Conservation (phyloP, 2,888 invertebrate species). For the Allophyes oxyacanthae region DNA sequence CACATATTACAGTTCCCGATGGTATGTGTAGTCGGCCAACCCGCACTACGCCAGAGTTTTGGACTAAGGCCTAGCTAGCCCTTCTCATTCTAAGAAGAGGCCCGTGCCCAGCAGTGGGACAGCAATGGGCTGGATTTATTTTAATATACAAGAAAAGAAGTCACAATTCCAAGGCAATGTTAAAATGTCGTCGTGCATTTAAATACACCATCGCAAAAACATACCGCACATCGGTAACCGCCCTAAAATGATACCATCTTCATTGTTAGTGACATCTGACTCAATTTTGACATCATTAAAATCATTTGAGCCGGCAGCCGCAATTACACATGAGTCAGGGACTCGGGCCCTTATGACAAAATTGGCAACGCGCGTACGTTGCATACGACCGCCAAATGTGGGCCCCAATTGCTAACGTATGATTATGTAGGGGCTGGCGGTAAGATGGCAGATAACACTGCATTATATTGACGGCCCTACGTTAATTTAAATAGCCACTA, state of each 20-base stretch:
- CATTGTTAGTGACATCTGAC: slow-evolving; percentile 64
- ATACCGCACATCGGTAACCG: slow-evolving; percentile 42
- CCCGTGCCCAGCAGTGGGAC: too few species aligned
- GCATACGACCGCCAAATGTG: slow-evolving; percentile 51
- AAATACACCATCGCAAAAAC: slow-evolving; percentile 45
- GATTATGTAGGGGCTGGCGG: slow-evolving; percentile 60
- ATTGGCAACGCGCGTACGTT: slow-evolving; percentile 59
- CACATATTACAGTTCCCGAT: too few species aligned
- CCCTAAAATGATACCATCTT: slow-evolving; percentile 62
- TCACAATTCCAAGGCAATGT: slow-evolving; percentile 9
- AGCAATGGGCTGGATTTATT: too few species aligned
- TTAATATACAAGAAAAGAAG: not conserved
- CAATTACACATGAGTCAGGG: slow-evolving; percentile 63
- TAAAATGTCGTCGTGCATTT: slow-evolving; percentile 26
- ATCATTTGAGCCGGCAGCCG: slow-evolving; percentile 65
- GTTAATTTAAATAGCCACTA: slow-evolving; percentile 38
- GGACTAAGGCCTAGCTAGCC: too few species aligned
- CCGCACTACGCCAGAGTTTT: too few species aligned
- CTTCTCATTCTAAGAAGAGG: too few species aligned
- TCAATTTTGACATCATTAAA: slow-evolving; percentile 71
- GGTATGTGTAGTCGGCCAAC: too few species aligned
- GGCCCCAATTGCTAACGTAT: slow-evolving; percentile 59
- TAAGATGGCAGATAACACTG: slow-evolving; percentile 50
- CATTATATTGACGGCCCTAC: slow-evolving; percentile 47
- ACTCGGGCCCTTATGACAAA: slow-evolving; percentile 61